Conservation (phyloP, 30 jellyfish, hydroid and myxozoan species). For the Turritopsis dohrnii region DNA sequence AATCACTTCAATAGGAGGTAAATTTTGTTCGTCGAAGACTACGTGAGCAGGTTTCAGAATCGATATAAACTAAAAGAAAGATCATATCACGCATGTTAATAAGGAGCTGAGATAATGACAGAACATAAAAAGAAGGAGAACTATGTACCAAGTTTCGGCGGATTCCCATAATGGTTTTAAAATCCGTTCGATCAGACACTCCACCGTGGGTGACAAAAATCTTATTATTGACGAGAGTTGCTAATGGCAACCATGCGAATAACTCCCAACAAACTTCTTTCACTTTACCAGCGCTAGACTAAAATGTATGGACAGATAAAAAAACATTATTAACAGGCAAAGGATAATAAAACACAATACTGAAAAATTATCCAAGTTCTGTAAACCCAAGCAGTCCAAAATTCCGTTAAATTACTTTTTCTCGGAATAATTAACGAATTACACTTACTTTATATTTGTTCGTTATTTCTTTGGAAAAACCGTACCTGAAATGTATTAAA, state of each 20-base stretch:
- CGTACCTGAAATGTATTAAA: constrained; percentile 34
- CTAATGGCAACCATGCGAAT: constrained; percentile 74
- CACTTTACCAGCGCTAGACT: constrained; percentile 59
- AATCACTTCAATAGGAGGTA: constrained; percentile 40
- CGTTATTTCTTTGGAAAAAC: constrained; percentile 54
- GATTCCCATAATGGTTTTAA: constrained; percentile 23
- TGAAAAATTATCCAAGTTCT: too few species aligned
- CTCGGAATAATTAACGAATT: not conserved
- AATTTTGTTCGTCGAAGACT: constrained; percentile 31
- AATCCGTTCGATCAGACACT: constrained; percentile 60
- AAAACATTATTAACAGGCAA: not conserved
- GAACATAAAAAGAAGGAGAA: not conserved
- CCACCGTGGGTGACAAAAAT: constrained; percentile 77
- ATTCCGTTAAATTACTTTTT: too few species aligned
- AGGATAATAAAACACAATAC: too few species aligned
- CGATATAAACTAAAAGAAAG: constrained; percentile 48
- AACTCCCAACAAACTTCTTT: constrained; percentile 53
- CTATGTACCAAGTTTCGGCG: constrained; percentile 47
- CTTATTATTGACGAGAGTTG: constrained; percentile 48
- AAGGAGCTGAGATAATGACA: not conserved
- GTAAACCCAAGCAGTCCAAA: too few species aligned
- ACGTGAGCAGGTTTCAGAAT: constrained; percentile 67
- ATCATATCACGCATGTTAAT: not conserved
- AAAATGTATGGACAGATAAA: not conserved
- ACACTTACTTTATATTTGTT: constrained; percentile 47